Evolutionary conservation across 2,113 vertebrate genomes (phyloP), one percentile per base, ranked within the genome.

Genomic region (Tenrec ecaudatus): DNA sequence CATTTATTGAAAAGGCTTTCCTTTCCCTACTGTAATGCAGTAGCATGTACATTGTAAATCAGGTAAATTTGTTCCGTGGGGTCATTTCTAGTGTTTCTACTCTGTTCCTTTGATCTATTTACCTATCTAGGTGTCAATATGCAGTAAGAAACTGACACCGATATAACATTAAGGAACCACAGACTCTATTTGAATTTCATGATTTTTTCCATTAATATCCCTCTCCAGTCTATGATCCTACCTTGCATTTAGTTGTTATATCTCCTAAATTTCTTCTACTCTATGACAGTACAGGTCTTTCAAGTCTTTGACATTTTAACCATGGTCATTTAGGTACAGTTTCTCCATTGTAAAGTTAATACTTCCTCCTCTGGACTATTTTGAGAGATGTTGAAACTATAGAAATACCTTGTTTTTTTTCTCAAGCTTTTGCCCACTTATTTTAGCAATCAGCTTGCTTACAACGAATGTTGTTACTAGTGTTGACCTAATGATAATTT

Each of bases 1-100:
- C 10, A 78, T 92, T 94, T 66, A 90, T 53, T 38, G n/a, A 91
- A 93, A 91, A 93, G 91, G 60, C 19, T 10, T 43, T 38, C 15
- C 31, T 58, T 80, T 88, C 27, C 60, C 58, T n/a, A 78, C 6
- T 62, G 79, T 36, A 81, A 2, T 79, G 43, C 27, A 68, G 36
- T 33, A 31, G 36, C 6, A 53, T 84, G 66, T 94, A 85, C 47
- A 8, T 23, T 71, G 2, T 60, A 87, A 86, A 81, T 85, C 43
- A 80, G 81, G 11, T 10, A 20, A 22, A 80, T 62, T 25, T 10
- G 91, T 19, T 60, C 33, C 47, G 43, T 79, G 27, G 38, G 38
- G 60, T 31, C 90, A 20, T 86, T 93, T 71, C 79, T 47, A 33
- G 76, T 86, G 40, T 75, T 76, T 81, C 57, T 80, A 29, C 47